A percentile compares a stretch with the other conserved stretches of the same genome.
These are phyloP conservation scores for Leptodactylus fuscus DNA, from an alignment of 2,113 vertebrate species.

Conservation along the genomic window DNA sequence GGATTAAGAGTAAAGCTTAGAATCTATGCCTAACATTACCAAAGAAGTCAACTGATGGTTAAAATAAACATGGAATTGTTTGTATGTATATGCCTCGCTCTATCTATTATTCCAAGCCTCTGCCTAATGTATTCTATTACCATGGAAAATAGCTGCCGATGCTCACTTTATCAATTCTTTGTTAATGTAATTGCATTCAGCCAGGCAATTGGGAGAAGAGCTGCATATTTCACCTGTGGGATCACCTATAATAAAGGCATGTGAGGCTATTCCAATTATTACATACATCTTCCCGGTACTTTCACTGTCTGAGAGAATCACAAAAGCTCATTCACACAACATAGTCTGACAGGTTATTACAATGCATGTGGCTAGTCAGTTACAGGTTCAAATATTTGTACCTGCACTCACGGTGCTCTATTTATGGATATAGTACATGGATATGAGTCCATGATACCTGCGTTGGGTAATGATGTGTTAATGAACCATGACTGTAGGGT, in stretches of 20 bases:
- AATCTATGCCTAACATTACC: neutral
- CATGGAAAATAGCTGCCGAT: slow-evolving; percentile 42
- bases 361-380: neutral
- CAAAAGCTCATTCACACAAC: slow-evolving; percentile 37
- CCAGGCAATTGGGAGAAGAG: slow-evolving; percentile 35
- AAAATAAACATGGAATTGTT: slow-evolving; percentile 43
- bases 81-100: slow-evolving; percentile 11
- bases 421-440: neutral
- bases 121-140: slow-evolving; percentile 53
- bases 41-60: slow-evolving; percentile 23
- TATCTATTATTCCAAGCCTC: slow-evolving; percentile 14
- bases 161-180: slow-evolving; percentile 50
- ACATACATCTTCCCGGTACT: slow-evolving; percentile 8
- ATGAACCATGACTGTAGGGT: neutral
- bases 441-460: neutral
- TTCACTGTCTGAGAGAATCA: slow-evolving; percentile 2
- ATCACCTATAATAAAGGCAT: slow-evolving; percentile 52
- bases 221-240: slow-evolving; percentile 36
- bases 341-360: neutral
- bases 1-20: neutral
- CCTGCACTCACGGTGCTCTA: neutral
- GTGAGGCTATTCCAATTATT: slow-evolving; percentile 44
- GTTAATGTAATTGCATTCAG: slow-evolving; percentile 56
- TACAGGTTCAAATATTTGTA: neutral
- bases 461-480: neutral